Evolutionary conservation across 2,888 invertebrate species (phyloP), one percentile per base, ranked within the genome.

Genomic region (Polydrusus tereticollis): DNA sequence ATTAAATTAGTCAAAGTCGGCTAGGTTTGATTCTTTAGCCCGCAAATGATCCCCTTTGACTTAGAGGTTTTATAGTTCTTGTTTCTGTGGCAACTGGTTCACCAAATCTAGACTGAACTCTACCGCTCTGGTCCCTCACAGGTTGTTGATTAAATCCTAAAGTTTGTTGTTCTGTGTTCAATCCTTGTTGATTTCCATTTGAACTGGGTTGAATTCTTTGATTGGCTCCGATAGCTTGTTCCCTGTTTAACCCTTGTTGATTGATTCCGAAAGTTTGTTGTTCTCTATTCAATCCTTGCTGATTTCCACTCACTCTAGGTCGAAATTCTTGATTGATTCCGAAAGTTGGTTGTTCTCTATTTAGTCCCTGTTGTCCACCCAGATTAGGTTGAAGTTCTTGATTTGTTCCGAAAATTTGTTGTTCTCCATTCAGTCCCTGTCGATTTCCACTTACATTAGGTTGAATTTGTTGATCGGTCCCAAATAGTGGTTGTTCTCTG

Each of bases 11-110:
- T 1, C n/a, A 36, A 43, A 57, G 38, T 8, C 12, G 21, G 10
- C 23, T 36, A n/a, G 38, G 38, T 7, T 29, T 55, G 38, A 18
- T 21, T 38, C 14, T n/a, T 41, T 14, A n/a, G 10, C 67, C 59
- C 5, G 47, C 47, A 50, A 67, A 67, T 33, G 58, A 67, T 21
- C 67, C 67, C 36, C 36, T 45, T 47, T 59, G 58, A 33, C 45
- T 58, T n/a, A 67, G n/a, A 4, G 67, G 67, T 33, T 58, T 67
- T n/a, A 67, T 47, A 21, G 67, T 67, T 21, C 45, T 58, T 6
- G 67, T 67, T 58, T 67, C 58, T 6, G 58, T 66, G n/a, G 6
- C 52, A 16, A 16, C 16, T 5, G 52, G 29, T 10, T 50, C 68
- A 26, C 60, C 68, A 69, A 69, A 52, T 52, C 68, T 52, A 0